Conservation (phyloP, 2,113 vertebrate species). For the Peromyscus maniculatus region DNA sequence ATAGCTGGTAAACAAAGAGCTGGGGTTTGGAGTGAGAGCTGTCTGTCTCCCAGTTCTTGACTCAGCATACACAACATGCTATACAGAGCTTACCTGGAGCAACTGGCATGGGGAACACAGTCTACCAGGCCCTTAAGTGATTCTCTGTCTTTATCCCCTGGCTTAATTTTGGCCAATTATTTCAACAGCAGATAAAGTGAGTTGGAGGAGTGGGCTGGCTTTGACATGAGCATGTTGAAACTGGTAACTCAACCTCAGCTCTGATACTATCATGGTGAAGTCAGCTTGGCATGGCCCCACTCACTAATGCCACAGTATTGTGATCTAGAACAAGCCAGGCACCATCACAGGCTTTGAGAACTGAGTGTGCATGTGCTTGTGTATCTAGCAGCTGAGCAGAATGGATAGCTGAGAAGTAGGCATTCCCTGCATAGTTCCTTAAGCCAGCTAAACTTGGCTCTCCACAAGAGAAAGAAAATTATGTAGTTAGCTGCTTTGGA, state of each 20-base stretch:
- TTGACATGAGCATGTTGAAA: constrained; percentile 60
- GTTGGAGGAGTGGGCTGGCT: neutral
- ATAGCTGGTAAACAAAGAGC: neutral
- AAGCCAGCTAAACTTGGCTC: neutral
- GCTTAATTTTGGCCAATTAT: constrained; percentile 53
- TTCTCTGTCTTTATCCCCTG: constrained; percentile 25
- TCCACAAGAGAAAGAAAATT: neutral
- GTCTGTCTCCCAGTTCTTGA: neutral
- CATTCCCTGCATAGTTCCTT: neutral
- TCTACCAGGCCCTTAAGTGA: neutral
- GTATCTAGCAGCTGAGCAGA: neutral
- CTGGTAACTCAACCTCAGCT: constrained; percentile 32
- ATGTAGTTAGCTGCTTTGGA: neutral
- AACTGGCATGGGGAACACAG: constrained; percentile 21
- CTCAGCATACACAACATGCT: neutral
- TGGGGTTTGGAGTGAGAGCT: neutral
- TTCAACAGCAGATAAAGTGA: constrained; percentile 36
- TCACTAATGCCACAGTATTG: neutral
- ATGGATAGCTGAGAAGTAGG: neutral
- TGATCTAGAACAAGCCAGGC: constrained; percentile 60
- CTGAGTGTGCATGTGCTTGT: neutral
- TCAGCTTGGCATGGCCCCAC: constrained; percentile 7
- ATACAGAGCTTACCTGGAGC: neutral
- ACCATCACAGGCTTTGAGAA: neutral
- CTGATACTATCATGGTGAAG: constrained; percentile 57